Conservation (phyloP, 1,140 invertebrate species). For the Ectropis grisescens region DNA sequence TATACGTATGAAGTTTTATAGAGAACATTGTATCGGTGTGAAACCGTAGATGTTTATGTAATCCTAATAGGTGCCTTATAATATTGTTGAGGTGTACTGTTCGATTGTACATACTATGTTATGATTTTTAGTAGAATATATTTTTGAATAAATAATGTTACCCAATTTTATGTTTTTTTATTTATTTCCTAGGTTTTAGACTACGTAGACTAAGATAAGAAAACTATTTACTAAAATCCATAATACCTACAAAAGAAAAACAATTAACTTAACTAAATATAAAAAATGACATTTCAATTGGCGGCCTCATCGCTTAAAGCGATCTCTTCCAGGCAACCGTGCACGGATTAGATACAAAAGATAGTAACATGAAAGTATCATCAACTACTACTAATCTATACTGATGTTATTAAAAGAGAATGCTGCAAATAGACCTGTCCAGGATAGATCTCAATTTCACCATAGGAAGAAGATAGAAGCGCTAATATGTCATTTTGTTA, state of each 20-base stretch:
- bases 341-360: too few species aligned
- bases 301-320: too few species aligned
- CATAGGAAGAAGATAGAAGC: neutral
- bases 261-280: too few species aligned
- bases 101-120: constrained; percentile 61
- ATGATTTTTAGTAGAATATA: constrained; percentile 57
- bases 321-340: too few species aligned
- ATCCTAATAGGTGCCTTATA: constrained; percentile 45
- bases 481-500: too few species aligned
- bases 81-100: constrained; percentile 52
- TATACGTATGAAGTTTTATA: too few species aligned
- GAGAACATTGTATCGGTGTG: constrained; percentile 21
- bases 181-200: too few species aligned
- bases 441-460: too few species aligned
- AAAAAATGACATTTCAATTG: too few species aligned
- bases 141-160: constrained; percentile 62
- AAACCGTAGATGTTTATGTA: constrained; percentile 14
- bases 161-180: constrained; percentile 26
- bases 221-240: neutral
- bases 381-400: neutral
- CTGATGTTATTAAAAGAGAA: neutral
- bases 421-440: too few species aligned
- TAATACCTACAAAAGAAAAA: too few species aligned
- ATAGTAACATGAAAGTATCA: neutral
- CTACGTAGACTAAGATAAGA: neutral